Evolutionary conservation across 1,140 invertebrate species (phyloP).

Genomic region (Tribolium madens): DNA sequence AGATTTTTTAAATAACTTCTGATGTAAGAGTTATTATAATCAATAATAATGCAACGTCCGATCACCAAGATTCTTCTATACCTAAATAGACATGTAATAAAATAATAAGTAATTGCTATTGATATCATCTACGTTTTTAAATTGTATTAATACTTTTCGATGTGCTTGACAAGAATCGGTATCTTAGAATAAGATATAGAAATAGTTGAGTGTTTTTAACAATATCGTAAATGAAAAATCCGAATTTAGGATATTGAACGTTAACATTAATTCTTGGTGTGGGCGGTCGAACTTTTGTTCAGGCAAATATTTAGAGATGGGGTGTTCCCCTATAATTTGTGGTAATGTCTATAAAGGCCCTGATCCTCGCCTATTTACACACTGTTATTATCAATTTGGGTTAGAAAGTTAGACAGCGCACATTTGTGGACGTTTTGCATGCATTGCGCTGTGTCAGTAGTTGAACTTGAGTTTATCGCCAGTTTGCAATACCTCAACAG

Average conservation of each 20-base stretch:
- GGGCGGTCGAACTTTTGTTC: slow-evolving; percentile 14
- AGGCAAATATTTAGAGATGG: slow-evolving; percentile 22
- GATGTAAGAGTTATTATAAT: too few relatives aligned
- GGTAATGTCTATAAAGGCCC: slow-evolving; percentile 28
- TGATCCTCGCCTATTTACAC: slow-evolving; percentile 40
- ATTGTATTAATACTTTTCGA: too few relatives aligned
- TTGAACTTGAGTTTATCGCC: slow-evolving; percentile 41
- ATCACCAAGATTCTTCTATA: too few relatives aligned
- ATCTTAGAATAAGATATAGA: too few relatives aligned
- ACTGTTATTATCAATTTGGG: slow-evolving; percentile 43
- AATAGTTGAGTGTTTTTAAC: too few relatives aligned
- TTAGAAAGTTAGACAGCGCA: slow-evolving; percentile 33
- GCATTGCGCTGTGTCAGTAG: slow-evolving; percentile 39
- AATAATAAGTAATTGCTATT: too few relatives aligned
- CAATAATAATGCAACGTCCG: too few relatives aligned
- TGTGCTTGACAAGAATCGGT: too few relatives aligned
- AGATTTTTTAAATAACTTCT: too few relatives aligned
- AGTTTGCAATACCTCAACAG: slow-evolving; percentile 42
- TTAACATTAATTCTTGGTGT: neutral
- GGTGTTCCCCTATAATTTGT: slow-evolving; percentile 29
- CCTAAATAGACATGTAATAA: too few relatives aligned
- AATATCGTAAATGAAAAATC: too few relatives aligned
- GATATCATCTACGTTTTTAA: too few relatives aligned
- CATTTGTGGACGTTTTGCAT: slow-evolving; percentile 40
- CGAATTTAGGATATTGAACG: neutral